phyloP scores from a whole-genome alignment of 2,888 invertebrate genomes.

The Meiosimyza platycephala region DNA sequence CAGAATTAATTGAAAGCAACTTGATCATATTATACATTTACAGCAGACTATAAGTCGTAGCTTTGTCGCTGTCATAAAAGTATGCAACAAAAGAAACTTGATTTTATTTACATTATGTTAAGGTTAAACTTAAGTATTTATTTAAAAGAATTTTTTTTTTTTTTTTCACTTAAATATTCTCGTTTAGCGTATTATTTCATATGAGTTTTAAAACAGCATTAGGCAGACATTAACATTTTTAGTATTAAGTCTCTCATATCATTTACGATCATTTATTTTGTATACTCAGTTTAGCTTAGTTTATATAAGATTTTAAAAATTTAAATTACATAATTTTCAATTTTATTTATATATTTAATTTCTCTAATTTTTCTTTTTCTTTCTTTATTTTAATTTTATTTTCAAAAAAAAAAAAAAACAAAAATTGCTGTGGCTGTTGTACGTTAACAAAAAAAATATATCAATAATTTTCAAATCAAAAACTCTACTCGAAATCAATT shows the following conservation, averaged over 20 bases:
- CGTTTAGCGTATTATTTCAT: background rate
- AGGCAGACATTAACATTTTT: background rate
- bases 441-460: constrained; percentile 36
- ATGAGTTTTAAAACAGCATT: background rate
- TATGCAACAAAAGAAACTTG: too few relatives aligned
- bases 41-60: too few relatives aligned
- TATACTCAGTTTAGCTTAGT: too few relatives aligned
- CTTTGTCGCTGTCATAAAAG: too few relatives aligned
- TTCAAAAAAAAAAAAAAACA: constrained; percentile 1
- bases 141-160: too few relatives aligned
- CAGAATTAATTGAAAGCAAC: too few relatives aligned
- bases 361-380: constrained; percentile 33
- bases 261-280: too few relatives aligned
- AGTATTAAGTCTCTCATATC: background rate
- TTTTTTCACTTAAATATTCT: too few relatives aligned
- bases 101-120: too few relatives aligned
- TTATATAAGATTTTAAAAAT: background rate
- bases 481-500: constrained; percentile 17
- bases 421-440: constrained; percentile 21
- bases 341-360: constrained; percentile 7
- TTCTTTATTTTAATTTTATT: constrained; percentile 20
- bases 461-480: constrained; percentile 15
- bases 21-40: too few relatives aligned
- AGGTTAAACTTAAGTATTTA: too few relatives aligned
- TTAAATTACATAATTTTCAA: background rate